Conservation (phyloP, 2,113 vertebrate species). For the Romanogobio albipinnatus region DNA sequence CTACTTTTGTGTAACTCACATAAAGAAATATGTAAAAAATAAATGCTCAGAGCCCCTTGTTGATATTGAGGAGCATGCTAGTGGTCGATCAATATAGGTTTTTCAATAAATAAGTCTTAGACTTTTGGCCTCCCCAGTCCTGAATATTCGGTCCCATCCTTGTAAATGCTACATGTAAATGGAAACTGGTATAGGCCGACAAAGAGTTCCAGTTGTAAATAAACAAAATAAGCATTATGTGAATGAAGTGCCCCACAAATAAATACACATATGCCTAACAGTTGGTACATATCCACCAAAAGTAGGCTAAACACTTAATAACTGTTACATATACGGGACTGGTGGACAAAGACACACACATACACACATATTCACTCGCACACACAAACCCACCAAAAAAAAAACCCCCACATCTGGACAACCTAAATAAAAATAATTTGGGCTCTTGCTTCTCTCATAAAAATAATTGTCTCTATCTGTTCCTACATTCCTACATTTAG, state of each 20-base stretch:
- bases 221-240: slow-evolving; percentile 8
- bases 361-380: not conserved
- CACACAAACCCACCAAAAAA: slow-evolving; percentile 22
- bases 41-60: not conserved
- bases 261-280: slow-evolving; percentile 11
- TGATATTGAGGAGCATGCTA: not conserved
- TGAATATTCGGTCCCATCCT: slow-evolving; percentile 15
- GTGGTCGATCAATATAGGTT: not conserved
- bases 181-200: not conserved
- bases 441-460: slow-evolving; percentile 26
- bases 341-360: not conserved
- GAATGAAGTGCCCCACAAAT: slow-evolving; percentile 19
- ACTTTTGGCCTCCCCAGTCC: slow-evolving; percentile 5
- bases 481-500: not conserved
- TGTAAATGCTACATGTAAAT: slow-evolving; percentile 18
- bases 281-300: not conserved
- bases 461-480: slow-evolving; percentile 14
- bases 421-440: not conserved
- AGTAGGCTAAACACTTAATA: slow-evolving; percentile 13
- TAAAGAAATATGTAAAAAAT: slow-evolving; percentile 31
- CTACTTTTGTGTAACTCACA: slow-evolving; percentile 46
- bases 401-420: slow-evolving; percentile 1
- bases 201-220: slow-evolving; percentile 17
- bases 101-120: not conserved
- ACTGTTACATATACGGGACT: slow-evolving; percentile 14